A percentile compares a stretch with the other conserved stretches of the same genome.
These are phyloP conservation scores for Fistularia commersonii DNA, from an alignment of 2,797 vertebrate species.

Conservation along the genomic window DNA sequence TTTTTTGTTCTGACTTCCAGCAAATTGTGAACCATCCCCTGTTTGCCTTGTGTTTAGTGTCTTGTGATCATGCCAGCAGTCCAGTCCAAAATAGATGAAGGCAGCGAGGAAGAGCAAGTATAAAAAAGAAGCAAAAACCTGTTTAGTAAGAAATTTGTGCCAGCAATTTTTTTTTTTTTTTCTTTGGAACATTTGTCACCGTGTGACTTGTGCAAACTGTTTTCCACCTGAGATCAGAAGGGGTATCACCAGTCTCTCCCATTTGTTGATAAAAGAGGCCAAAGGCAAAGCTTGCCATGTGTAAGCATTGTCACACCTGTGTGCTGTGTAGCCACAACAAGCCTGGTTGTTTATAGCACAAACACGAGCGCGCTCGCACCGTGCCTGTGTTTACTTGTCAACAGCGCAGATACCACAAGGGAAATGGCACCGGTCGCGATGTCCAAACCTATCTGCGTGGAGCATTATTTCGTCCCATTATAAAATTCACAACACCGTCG, in stretches of 20 bases:
- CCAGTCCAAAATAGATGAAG: slow-evolving; percentile 37
- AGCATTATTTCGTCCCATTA: too few relatives aligned
- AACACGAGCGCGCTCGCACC: slow-evolving; percentile 57
- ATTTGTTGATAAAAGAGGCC: slow-evolving; percentile 48
- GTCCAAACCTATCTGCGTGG: not conserved
- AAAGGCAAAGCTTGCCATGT: slow-evolving; percentile 57
- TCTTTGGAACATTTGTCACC: slow-evolving; percentile 49
- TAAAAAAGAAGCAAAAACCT: slow-evolving; percentile 20
- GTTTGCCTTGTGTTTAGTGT: slow-evolving; percentile 43
- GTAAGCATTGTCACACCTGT: slow-evolving; percentile 68
- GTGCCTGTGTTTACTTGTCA: slow-evolving; percentile 70
- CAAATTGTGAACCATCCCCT: slow-evolving; percentile 39
- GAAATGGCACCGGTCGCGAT: not conserved
- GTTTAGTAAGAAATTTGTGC: slow-evolving; percentile 22
- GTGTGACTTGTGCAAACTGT: slow-evolving; percentile 59
- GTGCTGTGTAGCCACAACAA: slow-evolving; percentile 74
- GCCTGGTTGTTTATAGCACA: slow-evolving; percentile 70
- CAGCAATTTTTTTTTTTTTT: slow-evolving; percentile 7
- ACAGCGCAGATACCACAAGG: slow-evolving; percentile 51
- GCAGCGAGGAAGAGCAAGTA: slow-evolving; percentile 19
- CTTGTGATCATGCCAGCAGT: slow-evolving; percentile 59
- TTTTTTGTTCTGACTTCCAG: slow-evolving; percentile 51
- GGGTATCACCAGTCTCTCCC: slow-evolving; percentile 40
- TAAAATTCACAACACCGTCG: not conserved
- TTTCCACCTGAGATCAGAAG: slow-evolving; percentile 64